phyloP scores from a whole-genome alignment of 2,113 vertebrate genomes.

The Phaetusa simplex region DNA sequence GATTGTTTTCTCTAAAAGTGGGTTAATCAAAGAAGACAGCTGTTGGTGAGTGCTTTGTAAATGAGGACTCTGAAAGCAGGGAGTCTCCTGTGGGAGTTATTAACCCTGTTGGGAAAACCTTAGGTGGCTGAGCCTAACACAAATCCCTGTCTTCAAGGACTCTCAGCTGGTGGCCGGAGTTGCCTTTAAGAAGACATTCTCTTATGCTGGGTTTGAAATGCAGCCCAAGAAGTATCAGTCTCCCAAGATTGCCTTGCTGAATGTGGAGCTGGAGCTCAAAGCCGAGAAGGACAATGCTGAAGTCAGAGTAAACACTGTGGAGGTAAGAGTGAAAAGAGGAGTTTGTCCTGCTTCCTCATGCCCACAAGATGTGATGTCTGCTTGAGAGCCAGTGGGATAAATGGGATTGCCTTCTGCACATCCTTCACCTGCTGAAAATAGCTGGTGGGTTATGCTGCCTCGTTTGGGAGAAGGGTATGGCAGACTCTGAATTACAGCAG shows the following conservation, averaged over 20 bases:
- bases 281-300: conserved; percentile 98
- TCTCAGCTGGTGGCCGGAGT: conserved; percentile 92
- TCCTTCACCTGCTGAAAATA: not conserved
- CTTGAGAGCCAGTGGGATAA: not conserved
- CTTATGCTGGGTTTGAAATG: conserved; percentile 98
- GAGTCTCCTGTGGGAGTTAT: not conserved
- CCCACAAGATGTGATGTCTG: not conserved
- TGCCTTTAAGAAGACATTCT: conserved; percentile 98
- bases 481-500: not conserved
- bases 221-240: conserved; percentile 92
- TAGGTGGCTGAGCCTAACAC: not conserved
- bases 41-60: not conserved
- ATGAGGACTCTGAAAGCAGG: not conserved
- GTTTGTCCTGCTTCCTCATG: rapidly evolving
- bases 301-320: conserved; percentile 87
- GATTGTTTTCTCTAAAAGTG: not conserved
- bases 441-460: not conserved
- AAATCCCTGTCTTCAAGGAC: conserved; percentile 74
- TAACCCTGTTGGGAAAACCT: not conserved
- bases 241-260: conserved; percentile 90
- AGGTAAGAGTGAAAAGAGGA: conserved; percentile 72
- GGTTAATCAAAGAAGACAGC: not conserved
- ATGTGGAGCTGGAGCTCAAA: conserved; percentile 95
- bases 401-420: not conserved
- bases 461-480: not conserved